phyloP scores from a whole-genome alignment of 2,888 invertebrate genomes.

The Yponomeuta evonymella region DNA sequence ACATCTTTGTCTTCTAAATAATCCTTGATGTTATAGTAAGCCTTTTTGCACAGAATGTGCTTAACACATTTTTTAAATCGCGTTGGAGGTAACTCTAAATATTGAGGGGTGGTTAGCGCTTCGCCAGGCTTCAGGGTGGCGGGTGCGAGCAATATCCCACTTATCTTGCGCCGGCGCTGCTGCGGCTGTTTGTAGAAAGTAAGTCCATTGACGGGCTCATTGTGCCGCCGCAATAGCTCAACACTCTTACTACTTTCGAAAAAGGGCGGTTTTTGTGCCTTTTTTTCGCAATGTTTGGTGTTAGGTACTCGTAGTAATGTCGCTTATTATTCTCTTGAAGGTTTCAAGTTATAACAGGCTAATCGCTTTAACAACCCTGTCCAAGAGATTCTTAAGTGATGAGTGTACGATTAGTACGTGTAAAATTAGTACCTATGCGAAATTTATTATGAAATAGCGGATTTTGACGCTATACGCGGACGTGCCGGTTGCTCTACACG shows the following conservation, averaged over 20 bases:
- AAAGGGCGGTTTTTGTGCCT: not conserved
- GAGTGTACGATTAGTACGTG: too few relatives aligned
- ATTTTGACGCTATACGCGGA: not conserved
- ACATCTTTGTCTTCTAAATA: too few relatives aligned
- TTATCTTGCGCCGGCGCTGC: not conserved
- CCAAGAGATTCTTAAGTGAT: not conserved
- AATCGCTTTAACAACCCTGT: not conserved
- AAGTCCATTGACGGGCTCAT: not conserved
- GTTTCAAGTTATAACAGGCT: not conserved
- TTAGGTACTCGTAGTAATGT: not conserved
- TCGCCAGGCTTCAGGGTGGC: not conserved
- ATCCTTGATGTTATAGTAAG: too few relatives aligned
- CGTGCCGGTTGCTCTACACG: not conserved
- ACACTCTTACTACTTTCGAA: not conserved
- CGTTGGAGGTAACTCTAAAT: too few relatives aligned
- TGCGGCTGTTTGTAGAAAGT: not conserved
- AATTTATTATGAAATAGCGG: not conserved
- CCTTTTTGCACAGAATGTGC: too few relatives aligned
- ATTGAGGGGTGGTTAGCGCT: not conserved
- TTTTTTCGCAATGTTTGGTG: not conserved
- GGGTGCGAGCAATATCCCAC: not conserved
- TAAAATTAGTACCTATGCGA: too few relatives aligned
- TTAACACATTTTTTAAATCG: too few relatives aligned
- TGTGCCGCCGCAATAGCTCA: not conserved
- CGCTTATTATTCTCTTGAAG: not conserved